phyloP scores from a whole-genome alignment of 2,888 invertebrate genomes.

The Theretra japonica region DNA sequence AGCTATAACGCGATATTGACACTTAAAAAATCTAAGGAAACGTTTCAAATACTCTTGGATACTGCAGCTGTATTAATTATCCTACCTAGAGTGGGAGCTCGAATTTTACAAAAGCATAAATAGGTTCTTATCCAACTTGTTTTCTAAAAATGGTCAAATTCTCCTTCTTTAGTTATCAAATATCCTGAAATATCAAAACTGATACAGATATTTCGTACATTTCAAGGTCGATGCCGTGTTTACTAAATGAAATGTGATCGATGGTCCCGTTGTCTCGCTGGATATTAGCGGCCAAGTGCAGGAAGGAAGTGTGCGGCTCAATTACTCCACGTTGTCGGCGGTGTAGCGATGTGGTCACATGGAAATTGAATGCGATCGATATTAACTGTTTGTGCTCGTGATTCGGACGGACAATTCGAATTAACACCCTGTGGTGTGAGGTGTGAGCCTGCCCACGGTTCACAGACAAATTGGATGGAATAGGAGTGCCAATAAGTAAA shows the following conservation, averaged over 20 bases:
- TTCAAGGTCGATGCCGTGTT: background rate
- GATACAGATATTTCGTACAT: too few species aligned
- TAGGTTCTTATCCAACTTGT: too few species aligned
- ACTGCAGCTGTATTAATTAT: too few species aligned
- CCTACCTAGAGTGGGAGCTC: too few species aligned
- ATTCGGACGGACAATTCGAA: slow-evolving; percentile 45
- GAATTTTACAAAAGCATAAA: too few species aligned
- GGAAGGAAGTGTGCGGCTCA: slow-evolving; percentile 78
- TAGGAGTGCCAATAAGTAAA: background rate
- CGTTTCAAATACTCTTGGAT: too few species aligned
- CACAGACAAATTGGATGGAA: background rate
- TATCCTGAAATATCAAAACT: too few species aligned
- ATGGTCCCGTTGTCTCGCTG: slow-evolving; percentile 18
- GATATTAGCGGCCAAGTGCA: slow-evolving; percentile 51
- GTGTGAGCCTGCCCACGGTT: background rate
- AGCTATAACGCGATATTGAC: too few species aligned
- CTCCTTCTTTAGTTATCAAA: too few species aligned
- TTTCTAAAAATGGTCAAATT: too few species aligned
- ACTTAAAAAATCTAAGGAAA: too few species aligned
- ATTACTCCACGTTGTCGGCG: slow-evolving; percentile 65
- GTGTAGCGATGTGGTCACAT: slow-evolving; percentile 65
- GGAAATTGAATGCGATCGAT: slow-evolving; percentile 63
- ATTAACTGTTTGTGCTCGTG: slow-evolving; percentile 51
- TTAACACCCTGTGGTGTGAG: slow-evolving; percentile 45
- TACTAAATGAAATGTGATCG: background rate